Evolutionary conservation across 2,113 vertebrate species (phyloP).

Genomic region (Rhombomys opimus): DNA sequence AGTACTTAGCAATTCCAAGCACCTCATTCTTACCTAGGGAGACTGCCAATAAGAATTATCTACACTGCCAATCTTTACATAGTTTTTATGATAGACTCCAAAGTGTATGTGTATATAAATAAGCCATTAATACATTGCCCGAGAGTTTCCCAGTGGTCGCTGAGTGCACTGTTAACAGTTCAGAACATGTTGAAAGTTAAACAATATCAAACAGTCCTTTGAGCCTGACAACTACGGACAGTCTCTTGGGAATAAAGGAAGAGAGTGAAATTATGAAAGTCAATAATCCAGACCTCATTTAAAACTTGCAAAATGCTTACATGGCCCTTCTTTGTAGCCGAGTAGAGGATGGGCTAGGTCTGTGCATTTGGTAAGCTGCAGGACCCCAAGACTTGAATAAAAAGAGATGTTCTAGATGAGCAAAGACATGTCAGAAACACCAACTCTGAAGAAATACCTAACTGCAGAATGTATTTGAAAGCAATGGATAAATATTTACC

Average conservation of each 20-base stretch:
- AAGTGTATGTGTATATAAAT: neutral
- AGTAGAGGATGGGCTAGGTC: neutral
- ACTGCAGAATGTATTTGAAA: neutral
- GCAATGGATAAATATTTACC: neutral
- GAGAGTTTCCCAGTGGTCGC: neutral
- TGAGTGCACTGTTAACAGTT: neutral
- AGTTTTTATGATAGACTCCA: slow-evolving; percentile 18
- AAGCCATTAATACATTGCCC: neutral
- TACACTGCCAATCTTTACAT: neutral
- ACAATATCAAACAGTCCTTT: neutral
- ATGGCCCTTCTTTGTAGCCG: neutral
- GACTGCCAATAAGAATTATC: neutral
- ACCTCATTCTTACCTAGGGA: neutral
- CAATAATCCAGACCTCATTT: neutral
- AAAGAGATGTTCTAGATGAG: neutral
- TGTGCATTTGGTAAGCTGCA: neutral
- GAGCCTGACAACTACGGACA: neutral
- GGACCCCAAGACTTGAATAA: neutral
- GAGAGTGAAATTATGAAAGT: neutral
- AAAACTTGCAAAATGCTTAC: neutral
- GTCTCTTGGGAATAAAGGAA: neutral
- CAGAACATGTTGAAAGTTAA: neutral
- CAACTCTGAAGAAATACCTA: neutral
- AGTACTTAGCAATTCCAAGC: neutral
- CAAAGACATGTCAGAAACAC: neutral